Base-by-base conservation (phyloP, 2,113 vertebrate species). In the Chaetodon auriga region DNA sequence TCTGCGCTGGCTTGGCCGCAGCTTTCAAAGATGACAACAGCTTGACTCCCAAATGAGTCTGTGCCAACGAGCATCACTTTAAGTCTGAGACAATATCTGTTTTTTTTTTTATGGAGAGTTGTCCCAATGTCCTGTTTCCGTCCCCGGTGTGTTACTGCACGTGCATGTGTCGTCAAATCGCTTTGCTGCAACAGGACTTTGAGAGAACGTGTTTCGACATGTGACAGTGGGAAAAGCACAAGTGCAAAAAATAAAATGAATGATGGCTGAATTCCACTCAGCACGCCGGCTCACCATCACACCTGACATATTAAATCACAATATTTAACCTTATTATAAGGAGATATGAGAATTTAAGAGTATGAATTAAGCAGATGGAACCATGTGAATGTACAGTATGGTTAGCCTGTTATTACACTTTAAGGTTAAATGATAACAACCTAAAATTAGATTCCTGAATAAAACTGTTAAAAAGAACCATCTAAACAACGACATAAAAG, bases 101-200 rank as follows among this genome's bases (percentile, higher is more conserved):
- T 25, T 23, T 38, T 75, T 45, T 45, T 45, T 45, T 30, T 2
- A 23, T 1, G 0, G 4, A 30, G n/a, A 36, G 19, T 14, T 91
- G 73, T n/a, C 64, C 43, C 68, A 91, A 87, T 78, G 2, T 78
- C 78, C 75, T 48, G 68, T 75, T 81, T 71, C 65, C 16, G 68
- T 79, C 1, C 66, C 23, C 18, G 6, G 0, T 14, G 10, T 63
- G 45, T 81, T 75, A 21, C 54, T 46, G 9, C 23, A 78, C 10
- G 1, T 13, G n/a, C 7, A 6, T 46, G 46, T 5, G 18, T 41
- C 68, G 54, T 55, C 19, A 41, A n/a, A 35, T 8, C 13, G 55
- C 19, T 66, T 7, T 57, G 54, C 2, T 41, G 53, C 53, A 81
- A 48, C 21, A 6, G 0, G 7, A 7, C 49, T 21, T 53, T 1